A percentile compares a stretch with the other conserved stretches of the same genome.
Conservation (phyloP, 1,140 invertebrate species). For the Drosophila orena region DNA sequence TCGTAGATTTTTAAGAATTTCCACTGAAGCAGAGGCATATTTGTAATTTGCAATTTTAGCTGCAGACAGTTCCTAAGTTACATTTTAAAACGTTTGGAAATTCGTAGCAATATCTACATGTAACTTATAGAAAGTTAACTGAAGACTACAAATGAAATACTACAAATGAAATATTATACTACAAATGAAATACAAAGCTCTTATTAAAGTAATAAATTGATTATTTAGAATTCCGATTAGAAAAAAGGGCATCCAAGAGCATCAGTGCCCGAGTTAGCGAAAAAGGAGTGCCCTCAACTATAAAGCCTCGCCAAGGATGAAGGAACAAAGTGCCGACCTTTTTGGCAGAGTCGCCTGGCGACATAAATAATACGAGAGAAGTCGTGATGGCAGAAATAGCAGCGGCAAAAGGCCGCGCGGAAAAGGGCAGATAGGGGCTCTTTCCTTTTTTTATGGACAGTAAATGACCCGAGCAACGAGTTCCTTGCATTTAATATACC, state of each 20-base stretch:
- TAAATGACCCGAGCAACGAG: slow-evolving; percentile 45
- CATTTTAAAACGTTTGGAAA: no score
- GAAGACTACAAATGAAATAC: no score
- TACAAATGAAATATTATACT: no score
- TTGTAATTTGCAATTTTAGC: no score
- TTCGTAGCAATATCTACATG: no score
- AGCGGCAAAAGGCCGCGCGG: slow-evolving; percentile 13
- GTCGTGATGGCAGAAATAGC: slow-evolving; percentile 37
- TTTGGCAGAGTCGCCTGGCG: slow-evolving; percentile 42
- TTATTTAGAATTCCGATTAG: no score
- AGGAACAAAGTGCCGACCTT: slow-evolving; percentile 60
- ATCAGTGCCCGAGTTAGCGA: neutral
- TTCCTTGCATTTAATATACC: slow-evolving; percentile 59
- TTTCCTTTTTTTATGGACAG: slow-evolving; percentile 42
- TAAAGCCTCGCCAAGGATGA: slow-evolving; percentile 29
- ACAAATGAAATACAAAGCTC: no score
- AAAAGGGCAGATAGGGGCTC: slow-evolving; percentile 12
- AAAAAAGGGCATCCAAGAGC: neutral
- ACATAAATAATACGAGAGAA: slow-evolving; percentile 67
- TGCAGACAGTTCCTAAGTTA: no score
- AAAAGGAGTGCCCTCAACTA: slow-evolving; percentile 4
- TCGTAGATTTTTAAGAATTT: no score
- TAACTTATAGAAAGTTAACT: no score
- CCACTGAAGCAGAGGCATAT: no score
- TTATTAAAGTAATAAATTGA: no score